These are phyloP conservation scores for Girardinus metallicus DNA, from an alignment of 2,797 vertebrate species.

Conservation along the genomic window DNA sequence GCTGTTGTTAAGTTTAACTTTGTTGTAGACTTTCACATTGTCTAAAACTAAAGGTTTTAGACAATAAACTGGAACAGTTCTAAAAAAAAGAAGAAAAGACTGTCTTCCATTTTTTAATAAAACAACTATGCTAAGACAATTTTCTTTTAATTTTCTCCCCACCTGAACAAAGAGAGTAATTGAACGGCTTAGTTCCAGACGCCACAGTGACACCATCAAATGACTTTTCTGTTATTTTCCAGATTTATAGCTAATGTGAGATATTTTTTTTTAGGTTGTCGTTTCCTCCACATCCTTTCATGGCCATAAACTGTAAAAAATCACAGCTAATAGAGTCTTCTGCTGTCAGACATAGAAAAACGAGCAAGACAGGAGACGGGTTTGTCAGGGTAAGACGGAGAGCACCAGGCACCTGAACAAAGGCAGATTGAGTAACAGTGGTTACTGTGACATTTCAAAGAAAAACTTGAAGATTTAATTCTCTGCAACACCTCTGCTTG, in stretches of 20 bases:
- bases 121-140: background rate
- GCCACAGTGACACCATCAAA: slow-evolving; percentile 29
- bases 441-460: slow-evolving; percentile 68
- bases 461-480: slow-evolving; percentile 58
- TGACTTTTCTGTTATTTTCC: slow-evolving; percentile 25
- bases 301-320: slow-evolving; percentile 70
- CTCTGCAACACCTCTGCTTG: slow-evolving; percentile 31
- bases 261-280: slow-evolving; percentile 16
- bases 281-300: slow-evolving; percentile 59
- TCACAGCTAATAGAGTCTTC: slow-evolving; percentile 70
- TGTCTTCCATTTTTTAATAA: background rate
- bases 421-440: slow-evolving; percentile 50
- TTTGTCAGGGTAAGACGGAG: slow-evolving; percentile 18
- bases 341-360: slow-evolving; percentile 55
- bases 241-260: slow-evolving; percentile 25
- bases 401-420: slow-evolving; percentile 27
- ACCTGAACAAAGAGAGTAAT: slow-evolving; percentile 10
- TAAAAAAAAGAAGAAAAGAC: background rate
- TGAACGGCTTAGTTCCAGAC: slow-evolving; percentile 18
- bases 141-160: background rate
- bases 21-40: too few species aligned
- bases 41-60: background rate
- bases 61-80: background rate
- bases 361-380: slow-evolving; percentile 8
- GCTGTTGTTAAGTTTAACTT: background rate